Percentiles rank a stretch among this genome's conserved stretches.
Conservation (phyloP, 2,113 vertebrate species). For the Trematocara nigrifrons region DNA sequence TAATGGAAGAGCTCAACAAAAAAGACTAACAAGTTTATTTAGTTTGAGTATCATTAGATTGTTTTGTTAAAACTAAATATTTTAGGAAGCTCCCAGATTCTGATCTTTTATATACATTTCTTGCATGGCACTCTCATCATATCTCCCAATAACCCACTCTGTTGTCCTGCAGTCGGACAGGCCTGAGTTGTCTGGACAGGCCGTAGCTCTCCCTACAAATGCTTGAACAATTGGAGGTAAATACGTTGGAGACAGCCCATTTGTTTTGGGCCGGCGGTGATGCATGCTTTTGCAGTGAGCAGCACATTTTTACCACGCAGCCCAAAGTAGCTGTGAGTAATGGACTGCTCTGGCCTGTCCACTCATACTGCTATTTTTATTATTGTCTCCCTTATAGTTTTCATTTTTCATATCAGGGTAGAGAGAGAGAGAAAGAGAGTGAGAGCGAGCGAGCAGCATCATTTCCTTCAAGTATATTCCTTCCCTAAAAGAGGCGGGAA, state of each 20-base stretch:
- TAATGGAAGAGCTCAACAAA: not conserved
- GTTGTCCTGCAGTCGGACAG: conserved; percentile 51
- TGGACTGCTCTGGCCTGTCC: conserved; percentile 78
- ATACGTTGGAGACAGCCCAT: conserved; percentile 74
- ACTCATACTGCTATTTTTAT: conserved; percentile 79
- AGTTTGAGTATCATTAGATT: not conserved
- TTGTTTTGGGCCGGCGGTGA: conserved; percentile 74
- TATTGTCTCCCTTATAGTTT: conserved; percentile 77
- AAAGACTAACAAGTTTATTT: not conserved
- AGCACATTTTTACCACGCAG: conserved; percentile 81
- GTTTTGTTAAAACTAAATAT: not conserved
- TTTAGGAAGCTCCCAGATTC: not conserved
- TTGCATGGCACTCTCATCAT: not conserved
- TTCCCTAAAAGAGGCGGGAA: conserved; percentile 45
- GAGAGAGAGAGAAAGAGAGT: not conserved
- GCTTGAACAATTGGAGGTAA: conserved; percentile 81
- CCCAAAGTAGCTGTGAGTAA: conserved; percentile 76
- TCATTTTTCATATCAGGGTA: conserved; percentile 72
- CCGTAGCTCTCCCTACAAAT: conserved; percentile 63
- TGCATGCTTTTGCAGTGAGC: conserved; percentile 80
- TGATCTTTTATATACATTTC: not conserved
- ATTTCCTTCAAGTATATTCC: conserved; percentile 54
- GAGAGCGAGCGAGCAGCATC: not conserved
- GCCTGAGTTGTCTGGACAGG: conserved; percentile 61
- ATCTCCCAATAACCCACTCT: not conserved